Evolutionary conservation across 2,113 vertebrate species (phyloP).

Genomic region (Azemiops feae): DNA sequence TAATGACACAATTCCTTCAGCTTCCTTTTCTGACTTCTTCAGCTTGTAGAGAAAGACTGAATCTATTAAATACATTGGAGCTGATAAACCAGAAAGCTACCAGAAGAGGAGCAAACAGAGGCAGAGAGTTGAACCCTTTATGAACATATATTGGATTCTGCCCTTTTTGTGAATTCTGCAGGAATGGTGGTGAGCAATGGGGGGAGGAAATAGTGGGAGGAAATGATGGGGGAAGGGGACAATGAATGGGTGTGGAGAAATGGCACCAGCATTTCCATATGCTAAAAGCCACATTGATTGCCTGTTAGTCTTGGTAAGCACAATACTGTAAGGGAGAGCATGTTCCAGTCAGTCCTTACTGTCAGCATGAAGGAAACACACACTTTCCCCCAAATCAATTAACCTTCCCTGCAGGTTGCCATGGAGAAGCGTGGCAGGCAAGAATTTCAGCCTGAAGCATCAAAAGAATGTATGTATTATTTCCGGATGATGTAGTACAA

Average conservation of each 20-base stretch:
- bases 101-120: too few relatives aligned
- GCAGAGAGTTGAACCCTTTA: neutral
- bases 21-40: neutral
- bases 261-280: neutral
- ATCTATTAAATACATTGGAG: neutral
- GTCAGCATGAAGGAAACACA: conserved; percentile 28
- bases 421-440: conserved; percentile 25
- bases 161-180: neutral
- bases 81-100: neutral
- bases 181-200: neutral
- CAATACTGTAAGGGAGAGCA: neutral
- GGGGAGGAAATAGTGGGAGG: neutral
- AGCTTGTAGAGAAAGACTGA: neutral
- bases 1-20: neutral
- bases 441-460: conserved; percentile 5
- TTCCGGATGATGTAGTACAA: conserved; percentile 19
- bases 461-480: conserved; percentile 12
- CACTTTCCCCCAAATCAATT: conserved; percentile 20
- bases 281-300: neutral
- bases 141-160: neutral
- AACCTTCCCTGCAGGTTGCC: conserved; percentile 23
- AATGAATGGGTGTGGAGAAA: neutral
- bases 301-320: conserved; percentile 8
- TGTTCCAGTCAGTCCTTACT: conserved; percentile 11
- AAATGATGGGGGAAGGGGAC: neutral